Conservation (phyloP, 2,888 invertebrate genomes). For the Cheilosia urbana region DNA sequence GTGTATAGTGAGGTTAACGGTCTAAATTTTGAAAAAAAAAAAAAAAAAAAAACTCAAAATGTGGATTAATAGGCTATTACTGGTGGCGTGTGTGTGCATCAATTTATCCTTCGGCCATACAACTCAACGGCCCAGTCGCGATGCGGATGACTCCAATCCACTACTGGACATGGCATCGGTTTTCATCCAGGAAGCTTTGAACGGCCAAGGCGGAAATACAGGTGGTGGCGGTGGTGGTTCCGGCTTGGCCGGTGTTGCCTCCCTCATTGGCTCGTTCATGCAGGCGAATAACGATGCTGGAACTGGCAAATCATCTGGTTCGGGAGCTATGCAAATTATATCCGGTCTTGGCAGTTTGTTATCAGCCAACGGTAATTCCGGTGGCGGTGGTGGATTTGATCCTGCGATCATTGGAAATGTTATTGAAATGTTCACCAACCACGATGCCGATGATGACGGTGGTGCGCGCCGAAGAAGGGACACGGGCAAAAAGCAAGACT, state of each 20-base stretch:
- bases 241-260: constrained; percentile 85
- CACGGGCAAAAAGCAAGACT: constrained; percentile 77
- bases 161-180: constrained; percentile 89
- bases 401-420: constrained; percentile 86
- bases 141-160: constrained; percentile 86
- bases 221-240: constrained; percentile 81
- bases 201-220: constrained; percentile 81
- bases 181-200: constrained; percentile 87
- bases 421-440: constrained; percentile 85
- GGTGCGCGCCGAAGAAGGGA: constrained; percentile 76
- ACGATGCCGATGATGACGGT: constrained; percentile 76
- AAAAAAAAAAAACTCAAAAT: too few relatives aligned
- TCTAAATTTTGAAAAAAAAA: constrained; percentile 47
- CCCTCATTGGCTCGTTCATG: constrained; percentile 88
- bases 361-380: constrained; percentile 81
- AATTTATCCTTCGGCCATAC: constrained; percentile 80
- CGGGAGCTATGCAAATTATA: constrained; percentile 82
- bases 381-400: constrained; percentile 85
- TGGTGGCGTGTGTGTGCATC: constrained; percentile 79
- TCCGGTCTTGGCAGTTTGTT: constrained; percentile 82
- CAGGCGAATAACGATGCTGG: constrained; percentile 87
- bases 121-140: constrained; percentile 81
- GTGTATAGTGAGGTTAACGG: constrained; percentile 41
- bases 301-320: constrained; percentile 78
- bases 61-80: constrained; percentile 79